Base-by-base conservation (phyloP, 2,797 vertebrate species). In the Lepus townsendii region DNA sequence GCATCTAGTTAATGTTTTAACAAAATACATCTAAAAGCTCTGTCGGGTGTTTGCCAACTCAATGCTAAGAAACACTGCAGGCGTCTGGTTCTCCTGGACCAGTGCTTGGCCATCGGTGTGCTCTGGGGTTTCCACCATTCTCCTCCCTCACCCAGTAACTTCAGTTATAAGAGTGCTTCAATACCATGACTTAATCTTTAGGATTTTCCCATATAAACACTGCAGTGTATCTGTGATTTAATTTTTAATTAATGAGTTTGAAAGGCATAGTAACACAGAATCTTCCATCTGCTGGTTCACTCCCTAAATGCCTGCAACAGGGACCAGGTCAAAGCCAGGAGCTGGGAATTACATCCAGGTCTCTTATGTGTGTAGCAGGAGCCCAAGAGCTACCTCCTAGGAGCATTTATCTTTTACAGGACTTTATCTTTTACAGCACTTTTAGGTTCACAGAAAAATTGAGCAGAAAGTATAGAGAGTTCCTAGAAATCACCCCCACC, bases 401-500 rank as follows among this genome's bases (percentile, higher is more conserved):
- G 54, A 57, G 19, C 54, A 17, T 57, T 47, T 47, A 1, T 47
- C 42, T 9, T 47, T 8, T 47, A 47, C 42, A 47, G 57, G 38
- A 32, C 20, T 83, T 79, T 78, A 16, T 69, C 54, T 83, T 42
- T 83, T 60, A 57, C 38, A 86, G 72, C 5, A 82, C 30, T 83
- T 77, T 83, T 47, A 35, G 42, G 6, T 82, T 91, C 68, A 52
- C 22, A 62, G 17, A 7, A 62, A 82, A 91, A 75, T 1, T 57
- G 42, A 89, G 52, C 42, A 50, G 52, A 83, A 93, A 63, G n/a
- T 77, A 42, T 14, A 52, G 62, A 77, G 62, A 77, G n/a, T 88
- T 69, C 52, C 24, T 22, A 57, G 14, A 1, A 3, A 17, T 47
- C 1, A 3, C 52, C 35, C 6, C 14, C 77, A 24, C 0, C 0